A percentile compares a stretch with the other conserved stretches of the same genome.
Conservation (phyloP, 2,888 invertebrate genomes). For the Luperina nickerlii region DNA sequence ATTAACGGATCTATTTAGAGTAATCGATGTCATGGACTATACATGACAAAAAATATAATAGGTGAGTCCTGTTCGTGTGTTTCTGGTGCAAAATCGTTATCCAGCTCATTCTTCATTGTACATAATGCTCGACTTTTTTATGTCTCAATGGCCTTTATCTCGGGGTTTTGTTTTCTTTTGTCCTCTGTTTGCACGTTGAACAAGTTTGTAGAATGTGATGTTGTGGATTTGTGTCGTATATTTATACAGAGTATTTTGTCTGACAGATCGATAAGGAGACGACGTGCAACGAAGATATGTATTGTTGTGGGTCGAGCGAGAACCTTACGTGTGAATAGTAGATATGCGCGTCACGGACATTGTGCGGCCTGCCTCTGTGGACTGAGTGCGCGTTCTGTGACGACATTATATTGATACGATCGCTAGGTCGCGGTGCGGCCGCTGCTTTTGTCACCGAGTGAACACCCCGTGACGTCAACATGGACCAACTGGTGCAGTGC, state of each 20-base stretch:
- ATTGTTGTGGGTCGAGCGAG: conserved; percentile 82
- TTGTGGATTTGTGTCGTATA: conserved; percentile 77
- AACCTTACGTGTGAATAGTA: conserved; percentile 83
- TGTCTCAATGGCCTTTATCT: conserved; percentile 90
- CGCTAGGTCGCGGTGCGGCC: conserved; percentile 58
- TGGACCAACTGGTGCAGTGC: conserved; percentile 91
- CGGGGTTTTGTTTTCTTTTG: conserved; percentile 89
- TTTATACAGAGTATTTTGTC: conserved; percentile 84
- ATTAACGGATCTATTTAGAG: conserved; percentile 75
- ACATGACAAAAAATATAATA: conserved; percentile 81
- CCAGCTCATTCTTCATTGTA: conserved; percentile 79
- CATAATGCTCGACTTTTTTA: conserved; percentile 87
- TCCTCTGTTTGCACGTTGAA: conserved; percentile 84
- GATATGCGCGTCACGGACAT: conserved; percentile 86
- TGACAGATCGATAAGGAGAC: conserved; percentile 89
- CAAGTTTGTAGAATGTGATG: conserved; percentile 81
- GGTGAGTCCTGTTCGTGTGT: conserved; percentile 76
- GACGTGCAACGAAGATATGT: conserved; percentile 84
- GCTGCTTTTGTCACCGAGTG: conserved; percentile 56
- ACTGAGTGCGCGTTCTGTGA: conserved; percentile 79
- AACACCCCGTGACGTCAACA: conserved; percentile 70
- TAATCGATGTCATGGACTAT: conserved; percentile 83
- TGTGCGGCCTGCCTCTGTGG: conserved; percentile 77
- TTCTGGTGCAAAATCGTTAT: conserved; percentile 69
- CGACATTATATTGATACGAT: conserved; percentile 71